phyloP scores from a whole-genome alignment of 2,113 vertebrate species.

The Chaetorhynchus papuensis region DNA sequence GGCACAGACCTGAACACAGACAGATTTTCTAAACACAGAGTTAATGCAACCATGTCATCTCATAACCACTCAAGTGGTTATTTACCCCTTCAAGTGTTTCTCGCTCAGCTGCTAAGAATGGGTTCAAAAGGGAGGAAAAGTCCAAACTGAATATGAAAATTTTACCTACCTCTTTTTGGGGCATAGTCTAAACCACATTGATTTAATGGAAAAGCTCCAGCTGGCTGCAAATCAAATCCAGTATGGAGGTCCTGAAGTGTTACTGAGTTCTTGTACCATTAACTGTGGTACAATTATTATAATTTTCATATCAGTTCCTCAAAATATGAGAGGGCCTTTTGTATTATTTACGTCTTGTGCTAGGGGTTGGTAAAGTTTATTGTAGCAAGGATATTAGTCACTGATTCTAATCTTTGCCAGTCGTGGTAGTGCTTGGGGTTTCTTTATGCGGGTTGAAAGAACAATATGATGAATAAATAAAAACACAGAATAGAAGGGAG shows the following conservation, averaged over 20 bases:
- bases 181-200: not conserved
- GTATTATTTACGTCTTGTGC: not conserved
- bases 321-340: not conserved
- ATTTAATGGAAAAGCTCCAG: not conserved
- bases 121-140: not conserved
- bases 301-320: not conserved
- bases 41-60: slow-evolving; percentile 22
- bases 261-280: not conserved
- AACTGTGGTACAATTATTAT: not conserved
- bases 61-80: slow-evolving; percentile 20
- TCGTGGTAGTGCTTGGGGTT: not conserved
- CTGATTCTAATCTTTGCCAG: not conserved
- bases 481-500: not conserved
- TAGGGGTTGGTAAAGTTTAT: not conserved
- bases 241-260: not conserved
- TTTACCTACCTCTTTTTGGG: not conserved
- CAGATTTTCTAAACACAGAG: slow-evolving; percentile 12
- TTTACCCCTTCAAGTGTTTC: slow-evolving; percentile 22
- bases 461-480: slow-evolving; percentile 15
- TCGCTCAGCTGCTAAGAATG: not conserved
- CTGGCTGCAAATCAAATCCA: slow-evolving; percentile 13
- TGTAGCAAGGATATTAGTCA: not conserved
- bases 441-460: not conserved
- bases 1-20: not conserved
- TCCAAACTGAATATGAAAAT: not conserved